phyloP scores from a whole-genome alignment of 1,140 invertebrate genomes.

The Papilio polyxenes region DNA sequence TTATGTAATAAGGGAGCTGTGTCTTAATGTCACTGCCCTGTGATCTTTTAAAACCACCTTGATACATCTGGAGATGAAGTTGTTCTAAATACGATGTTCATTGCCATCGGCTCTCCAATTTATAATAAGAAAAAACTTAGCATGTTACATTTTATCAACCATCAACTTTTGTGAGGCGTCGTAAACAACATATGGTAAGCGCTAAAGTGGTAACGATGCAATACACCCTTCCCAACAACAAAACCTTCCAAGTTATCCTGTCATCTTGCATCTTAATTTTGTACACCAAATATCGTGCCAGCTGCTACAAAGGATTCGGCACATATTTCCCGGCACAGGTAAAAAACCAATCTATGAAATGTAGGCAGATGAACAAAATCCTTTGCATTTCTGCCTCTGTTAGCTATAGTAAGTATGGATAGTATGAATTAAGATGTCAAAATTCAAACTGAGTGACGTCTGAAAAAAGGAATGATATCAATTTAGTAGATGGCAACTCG shows the following conservation, averaged over 20 bases:
- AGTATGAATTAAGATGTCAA: no score
- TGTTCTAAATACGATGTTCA: neutral
- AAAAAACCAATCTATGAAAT: neutral
- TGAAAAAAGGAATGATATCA: no score
- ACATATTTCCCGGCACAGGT: neutral
- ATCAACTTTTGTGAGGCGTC: neutral
- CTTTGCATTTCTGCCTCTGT: no score
- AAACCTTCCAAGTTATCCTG: neutral
- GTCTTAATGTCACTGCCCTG: neutral
- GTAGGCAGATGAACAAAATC: neutral
- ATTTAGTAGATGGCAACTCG: no score
- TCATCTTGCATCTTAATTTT: neutral
- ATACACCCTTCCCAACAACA: neutral
- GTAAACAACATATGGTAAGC: neutral
- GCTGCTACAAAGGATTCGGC: neutral
- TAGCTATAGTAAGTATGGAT: no score
- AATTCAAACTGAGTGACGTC: no score
- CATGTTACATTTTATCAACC: neutral
- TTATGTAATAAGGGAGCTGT: slow-evolving; percentile 21
- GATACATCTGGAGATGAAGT: neutral
- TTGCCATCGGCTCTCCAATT: neutral
- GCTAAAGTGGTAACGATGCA: neutral
- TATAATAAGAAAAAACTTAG: no score
- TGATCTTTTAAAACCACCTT: neutral
- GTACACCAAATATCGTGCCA: neutral